phyloP scores from a whole-genome alignment of 2,797 vertebrate species.

The Anableps anableps region DNA sequence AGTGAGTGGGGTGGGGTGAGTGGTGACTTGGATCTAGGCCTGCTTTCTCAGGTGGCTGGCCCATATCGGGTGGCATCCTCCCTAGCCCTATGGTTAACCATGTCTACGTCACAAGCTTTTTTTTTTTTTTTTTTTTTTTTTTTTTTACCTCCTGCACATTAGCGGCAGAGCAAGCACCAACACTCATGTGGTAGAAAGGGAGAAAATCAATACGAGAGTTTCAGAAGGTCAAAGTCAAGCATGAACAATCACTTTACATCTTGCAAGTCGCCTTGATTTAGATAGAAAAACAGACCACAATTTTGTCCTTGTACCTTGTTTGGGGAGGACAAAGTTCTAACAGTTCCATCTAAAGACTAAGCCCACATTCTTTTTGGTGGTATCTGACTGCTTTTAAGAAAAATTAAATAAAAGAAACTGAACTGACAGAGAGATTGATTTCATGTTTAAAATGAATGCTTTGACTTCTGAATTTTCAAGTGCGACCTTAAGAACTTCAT shows the following conservation, averaged over 20 bases:
- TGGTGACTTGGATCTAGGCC: slow-evolving; percentile 67
- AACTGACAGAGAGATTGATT: slow-evolving; percentile 40
- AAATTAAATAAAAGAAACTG: background rate
- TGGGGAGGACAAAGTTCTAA: slow-evolving; percentile 17
- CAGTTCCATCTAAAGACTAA: slow-evolving; percentile 54
- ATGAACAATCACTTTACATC: slow-evolving; percentile 73
- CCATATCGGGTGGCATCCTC: slow-evolving; percentile 76
- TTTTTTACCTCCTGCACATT: slow-evolving; percentile 68
- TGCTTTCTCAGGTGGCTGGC: slow-evolving; percentile 80
- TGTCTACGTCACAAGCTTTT: slow-evolving; percentile 63
- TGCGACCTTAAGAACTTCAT: slow-evolving; percentile 7
- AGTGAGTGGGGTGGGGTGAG: slow-evolving; percentile 61
- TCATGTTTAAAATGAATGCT: slow-evolving; percentile 46
- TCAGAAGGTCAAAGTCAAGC: slow-evolving; percentile 75
- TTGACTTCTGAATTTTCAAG: slow-evolving; percentile 31
- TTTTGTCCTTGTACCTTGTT: slow-evolving; percentile 60
- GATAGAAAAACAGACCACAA: slow-evolving; percentile 49
- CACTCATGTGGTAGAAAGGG: slow-evolving; percentile 53
- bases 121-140: slow-evolving; percentile 57
- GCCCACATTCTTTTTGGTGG: slow-evolving; percentile 47
- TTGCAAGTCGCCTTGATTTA: slow-evolving; percentile 54
- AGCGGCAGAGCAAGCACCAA: slow-evolving; percentile 59
- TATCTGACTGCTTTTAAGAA: slow-evolving; percentile 16
- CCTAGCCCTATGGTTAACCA: slow-evolving; percentile 72
- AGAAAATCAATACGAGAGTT: slow-evolving; percentile 73